Conservation (phyloP, 1,140 invertebrate genomes). For the Forficula auricularia region DNA sequence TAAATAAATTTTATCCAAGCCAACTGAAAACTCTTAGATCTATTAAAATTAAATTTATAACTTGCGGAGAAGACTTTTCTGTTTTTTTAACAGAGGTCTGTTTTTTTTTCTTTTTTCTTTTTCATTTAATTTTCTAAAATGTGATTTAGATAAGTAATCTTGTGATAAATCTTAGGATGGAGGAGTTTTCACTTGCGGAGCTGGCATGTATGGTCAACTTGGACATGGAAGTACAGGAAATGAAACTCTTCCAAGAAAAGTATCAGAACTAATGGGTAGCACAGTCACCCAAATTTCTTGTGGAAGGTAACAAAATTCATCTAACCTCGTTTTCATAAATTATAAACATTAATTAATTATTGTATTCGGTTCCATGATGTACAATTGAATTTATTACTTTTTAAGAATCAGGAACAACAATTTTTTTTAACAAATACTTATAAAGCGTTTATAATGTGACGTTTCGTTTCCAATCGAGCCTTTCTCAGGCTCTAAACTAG, state of each 20-base stretch:
- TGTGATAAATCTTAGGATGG: constrained; percentile 42
- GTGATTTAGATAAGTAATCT: constrained; percentile 4
- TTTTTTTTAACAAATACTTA: too few species aligned
- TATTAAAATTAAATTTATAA: constrained; percentile 58
- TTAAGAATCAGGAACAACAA: too few species aligned
- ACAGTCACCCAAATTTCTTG: constrained; percentile 68
- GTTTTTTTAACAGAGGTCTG: constrained; percentile 60
- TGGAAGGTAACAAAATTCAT: constrained; percentile 30
- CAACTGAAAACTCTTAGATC: constrained; percentile 58
- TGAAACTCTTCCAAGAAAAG: constrained; percentile 72
- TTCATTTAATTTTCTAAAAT: constrained; percentile 1
- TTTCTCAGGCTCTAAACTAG: too few species aligned
- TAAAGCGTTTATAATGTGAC: too few species aligned
- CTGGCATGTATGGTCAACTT: constrained; percentile 77
- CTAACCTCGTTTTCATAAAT: constrained; percentile 13
- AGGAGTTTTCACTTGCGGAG: constrained; percentile 86
- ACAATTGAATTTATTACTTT: too few species aligned
- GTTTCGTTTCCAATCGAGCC: too few species aligned
- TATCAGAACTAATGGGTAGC: constrained; percentile 84
- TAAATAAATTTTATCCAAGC: constrained; percentile 44
- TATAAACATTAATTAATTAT: constrained; percentile 11
- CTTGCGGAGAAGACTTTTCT: constrained; percentile 78
- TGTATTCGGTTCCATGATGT: neutral
- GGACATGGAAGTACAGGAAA: constrained; percentile 66
- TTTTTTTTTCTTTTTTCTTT: neutral